A percentile compares a stretch with the other conserved stretches of the same genome.
phyloP scores from a whole-genome alignment of 1,140 invertebrate genomes.

The Heliconius melpomene region DNA sequence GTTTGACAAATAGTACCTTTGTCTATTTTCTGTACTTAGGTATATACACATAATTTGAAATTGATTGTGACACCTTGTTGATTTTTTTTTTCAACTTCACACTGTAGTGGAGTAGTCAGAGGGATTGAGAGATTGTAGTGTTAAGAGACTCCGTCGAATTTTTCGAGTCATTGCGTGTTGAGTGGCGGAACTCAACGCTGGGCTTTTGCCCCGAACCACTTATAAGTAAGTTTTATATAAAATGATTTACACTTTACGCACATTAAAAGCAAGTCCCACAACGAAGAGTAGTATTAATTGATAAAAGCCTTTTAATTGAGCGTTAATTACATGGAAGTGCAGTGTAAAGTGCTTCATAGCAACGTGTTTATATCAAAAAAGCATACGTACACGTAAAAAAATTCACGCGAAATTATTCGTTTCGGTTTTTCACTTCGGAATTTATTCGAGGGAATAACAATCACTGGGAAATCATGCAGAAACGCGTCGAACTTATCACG shows the following conservation, averaged over 20 bases:
- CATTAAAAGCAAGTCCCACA: background rate
- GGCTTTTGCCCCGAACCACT: too few species aligned
- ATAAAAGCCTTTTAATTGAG: background rate
- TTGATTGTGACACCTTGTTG: too few species aligned
- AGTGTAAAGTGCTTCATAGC: conserved; percentile 1
- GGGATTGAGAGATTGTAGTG: too few species aligned
- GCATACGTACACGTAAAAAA: background rate
- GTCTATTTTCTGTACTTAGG: background rate
- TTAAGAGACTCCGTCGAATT: too few species aligned
- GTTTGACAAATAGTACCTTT: background rate
- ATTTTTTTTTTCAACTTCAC: too few species aligned
- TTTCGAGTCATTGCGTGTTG: too few species aligned
- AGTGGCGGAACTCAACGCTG: too few species aligned
- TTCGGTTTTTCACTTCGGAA: conserved; percentile 49
- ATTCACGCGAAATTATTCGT: background rate
- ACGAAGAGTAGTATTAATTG: background rate
- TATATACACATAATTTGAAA: background rate
- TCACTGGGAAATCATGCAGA: conserved; percentile 70
- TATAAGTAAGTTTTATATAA: too few species aligned
- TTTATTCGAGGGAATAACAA: conserved; percentile 58
- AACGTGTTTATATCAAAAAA: background rate
- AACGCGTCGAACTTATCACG: conserved; percentile 57
- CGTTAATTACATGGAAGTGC: background rate
- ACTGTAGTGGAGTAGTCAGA: too few species aligned
- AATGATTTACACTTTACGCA: too few species aligned